A percentile compares a stretch with the other conserved stretches of the same genome.
phyloP scores from a whole-genome alignment of 2,797 vertebrate species.

The Acipenser oxyrinchus region DNA sequence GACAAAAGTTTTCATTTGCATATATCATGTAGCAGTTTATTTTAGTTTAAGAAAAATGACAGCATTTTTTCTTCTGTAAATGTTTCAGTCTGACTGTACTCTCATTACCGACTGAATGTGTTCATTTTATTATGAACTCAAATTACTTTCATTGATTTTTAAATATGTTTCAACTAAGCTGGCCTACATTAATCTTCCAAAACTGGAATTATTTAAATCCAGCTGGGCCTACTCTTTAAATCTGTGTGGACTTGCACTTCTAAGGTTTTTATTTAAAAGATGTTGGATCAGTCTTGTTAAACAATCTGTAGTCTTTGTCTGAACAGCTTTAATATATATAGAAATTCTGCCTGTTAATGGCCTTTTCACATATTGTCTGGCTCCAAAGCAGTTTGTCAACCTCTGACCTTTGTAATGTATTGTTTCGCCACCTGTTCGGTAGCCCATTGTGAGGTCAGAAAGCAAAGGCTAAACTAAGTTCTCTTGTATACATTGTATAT shows the following conservation, averaged over 20 bases:
- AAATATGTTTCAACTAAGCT: no score
- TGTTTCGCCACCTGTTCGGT: conserved; percentile 13
- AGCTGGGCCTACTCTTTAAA: background rate
- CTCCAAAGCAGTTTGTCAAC: conserved; percentile 18
- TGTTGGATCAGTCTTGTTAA: conserved; percentile 34
- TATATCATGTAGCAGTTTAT: background rate
- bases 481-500: conserved; percentile 12
- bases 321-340: conserved; percentile 31
- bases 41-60: no score
- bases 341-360: conserved; percentile 29
- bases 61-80: no score
- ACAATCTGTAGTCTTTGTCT: conserved; percentile 39
- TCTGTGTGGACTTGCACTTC: conserved; percentile 1
- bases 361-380: conserved; percentile 16
- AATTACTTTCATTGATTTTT: no score
- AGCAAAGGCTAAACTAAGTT: background rate
- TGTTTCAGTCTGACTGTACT: no score
- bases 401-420: conserved; percentile 5
- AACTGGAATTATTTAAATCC: no score
- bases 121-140: no score
- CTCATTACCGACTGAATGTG: no score
- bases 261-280: conserved; percentile 4
- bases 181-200: no score
- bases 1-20: background rate
- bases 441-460: conserved; percentile 9